phyloP scores from a whole-genome alignment of 92 coral and sea anemone genomes.

The Parazoanthus darwini region DNA sequence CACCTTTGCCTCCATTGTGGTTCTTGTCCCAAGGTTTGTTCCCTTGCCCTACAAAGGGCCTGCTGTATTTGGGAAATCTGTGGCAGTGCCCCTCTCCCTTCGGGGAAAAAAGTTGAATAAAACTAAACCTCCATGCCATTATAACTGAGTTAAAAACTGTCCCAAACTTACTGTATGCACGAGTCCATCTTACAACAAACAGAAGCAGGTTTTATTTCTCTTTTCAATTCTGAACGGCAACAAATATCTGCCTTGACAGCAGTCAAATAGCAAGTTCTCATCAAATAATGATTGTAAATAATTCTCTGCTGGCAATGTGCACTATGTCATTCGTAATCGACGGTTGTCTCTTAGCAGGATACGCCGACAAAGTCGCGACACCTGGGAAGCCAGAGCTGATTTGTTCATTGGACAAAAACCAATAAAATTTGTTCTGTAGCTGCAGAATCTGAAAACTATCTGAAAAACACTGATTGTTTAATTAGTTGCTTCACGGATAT shows the following conservation, averaged over 20 bases:
- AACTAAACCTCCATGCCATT: no score
- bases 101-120: no score
- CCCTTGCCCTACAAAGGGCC: neutral
- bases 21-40: neutral
- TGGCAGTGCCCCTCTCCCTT: no score
- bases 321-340: neutral
- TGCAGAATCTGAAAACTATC: neutral
- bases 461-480: neutral
- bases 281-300: slow-evolving; percentile 43
- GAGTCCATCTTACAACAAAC: neutral
- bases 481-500: neutral
- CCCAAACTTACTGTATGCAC: no score
- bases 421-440: neutral
- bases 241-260: slow-evolving; percentile 18
- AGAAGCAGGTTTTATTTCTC: slow-evolving; percentile 21
- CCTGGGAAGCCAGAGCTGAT: neutral
- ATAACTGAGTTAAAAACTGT: no score
- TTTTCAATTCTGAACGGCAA: neutral
- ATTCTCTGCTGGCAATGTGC: slow-evolving; percentile 1
- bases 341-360: neutral
- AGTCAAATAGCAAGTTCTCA: slow-evolving; percentile 24
- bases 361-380: neutral
- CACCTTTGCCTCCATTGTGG: no score
- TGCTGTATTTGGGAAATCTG: no score
- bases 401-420: slow-evolving; percentile 9